A percentile compares a stretch with the other conserved stretches of the same genome.
Conservation (phyloP, 2,113 vertebrate genomes). For the Cercopithecus mona region DNA sequence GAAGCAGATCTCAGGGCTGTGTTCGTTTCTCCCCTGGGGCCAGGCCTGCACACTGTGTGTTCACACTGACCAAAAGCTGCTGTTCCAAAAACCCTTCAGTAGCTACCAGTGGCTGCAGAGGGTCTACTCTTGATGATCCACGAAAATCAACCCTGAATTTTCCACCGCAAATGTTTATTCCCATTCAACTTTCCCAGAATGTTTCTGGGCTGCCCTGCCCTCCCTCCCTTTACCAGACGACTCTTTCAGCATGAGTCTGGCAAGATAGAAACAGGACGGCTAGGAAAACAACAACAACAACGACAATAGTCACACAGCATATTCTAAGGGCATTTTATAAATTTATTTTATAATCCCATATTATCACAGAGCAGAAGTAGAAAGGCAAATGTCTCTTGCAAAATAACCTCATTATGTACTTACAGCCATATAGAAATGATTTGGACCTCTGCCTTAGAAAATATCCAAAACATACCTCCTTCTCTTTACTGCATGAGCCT, state of each 20-base stretch:
- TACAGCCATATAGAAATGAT: not conserved
- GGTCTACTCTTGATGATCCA: not conserved
- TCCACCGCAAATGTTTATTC: not conserved
- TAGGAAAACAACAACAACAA: not conserved
- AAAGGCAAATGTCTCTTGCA: not conserved
- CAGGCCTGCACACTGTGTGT: not conserved
- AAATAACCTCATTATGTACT: conserved; percentile 1
- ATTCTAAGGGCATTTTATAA: not conserved
- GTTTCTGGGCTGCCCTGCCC: not conserved
- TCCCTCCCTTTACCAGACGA: not conserved
- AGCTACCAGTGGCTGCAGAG: not conserved
- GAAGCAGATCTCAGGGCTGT: not conserved
- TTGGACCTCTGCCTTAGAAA: not conserved
- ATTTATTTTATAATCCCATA: not conserved
- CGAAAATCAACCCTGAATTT: not conserved
- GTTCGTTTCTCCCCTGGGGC: not conserved
- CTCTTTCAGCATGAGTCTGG: not conserved
- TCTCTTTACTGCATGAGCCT: not conserved
- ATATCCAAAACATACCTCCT: not conserved
- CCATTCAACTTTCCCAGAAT: not conserved
- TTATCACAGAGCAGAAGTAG: not conserved
- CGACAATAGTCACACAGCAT: not conserved
- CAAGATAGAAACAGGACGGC: not conserved
- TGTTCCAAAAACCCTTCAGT: not conserved
- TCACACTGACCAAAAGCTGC: not conserved